Conservation (phyloP, 2,797 vertebrate genomes). For the Acanthis flammea region DNA sequence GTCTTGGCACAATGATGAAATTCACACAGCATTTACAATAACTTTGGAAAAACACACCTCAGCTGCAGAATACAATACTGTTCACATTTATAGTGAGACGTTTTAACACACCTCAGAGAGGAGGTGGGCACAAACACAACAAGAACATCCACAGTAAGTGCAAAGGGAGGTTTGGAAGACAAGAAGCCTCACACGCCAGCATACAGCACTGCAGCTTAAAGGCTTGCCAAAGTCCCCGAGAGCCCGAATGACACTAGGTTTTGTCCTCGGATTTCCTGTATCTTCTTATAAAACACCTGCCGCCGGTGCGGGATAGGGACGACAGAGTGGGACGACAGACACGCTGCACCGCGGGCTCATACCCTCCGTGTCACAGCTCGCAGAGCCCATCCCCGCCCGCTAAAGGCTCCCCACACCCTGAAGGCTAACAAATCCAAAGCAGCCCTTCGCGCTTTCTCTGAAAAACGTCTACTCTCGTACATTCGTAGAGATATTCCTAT, state of each 20-base stretch:
- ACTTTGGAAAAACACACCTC: neutral
- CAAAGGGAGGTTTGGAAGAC: neutral
- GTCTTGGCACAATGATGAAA: neutral
- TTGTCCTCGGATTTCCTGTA: neutral
- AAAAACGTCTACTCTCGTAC: rapidly evolving
- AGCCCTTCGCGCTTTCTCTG: neutral
- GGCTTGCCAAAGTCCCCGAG: neutral
- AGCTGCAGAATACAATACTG: neutral
- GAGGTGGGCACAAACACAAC: rapidly evolving
- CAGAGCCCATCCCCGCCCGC: neutral
- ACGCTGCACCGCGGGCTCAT: neutral
- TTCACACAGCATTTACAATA: rapidly evolving
- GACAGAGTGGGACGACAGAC: rapidly evolving
- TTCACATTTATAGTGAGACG: rapidly evolving
- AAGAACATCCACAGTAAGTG: rapidly evolving
- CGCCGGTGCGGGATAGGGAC: neutral
- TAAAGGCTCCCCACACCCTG: rapidly evolving
- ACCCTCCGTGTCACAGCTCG: no score
- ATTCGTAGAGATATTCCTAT: rapidly evolving
- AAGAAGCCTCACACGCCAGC: neutral
- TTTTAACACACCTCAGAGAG: neutral
- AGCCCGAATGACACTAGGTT: neutral
- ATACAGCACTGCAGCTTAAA: neutral
- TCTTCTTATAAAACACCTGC: neutral
- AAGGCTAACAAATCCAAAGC: rapidly evolving